Base-by-base conservation (phyloP, 2,888 invertebrate species). In the Herminia tarsipennalis region DNA sequence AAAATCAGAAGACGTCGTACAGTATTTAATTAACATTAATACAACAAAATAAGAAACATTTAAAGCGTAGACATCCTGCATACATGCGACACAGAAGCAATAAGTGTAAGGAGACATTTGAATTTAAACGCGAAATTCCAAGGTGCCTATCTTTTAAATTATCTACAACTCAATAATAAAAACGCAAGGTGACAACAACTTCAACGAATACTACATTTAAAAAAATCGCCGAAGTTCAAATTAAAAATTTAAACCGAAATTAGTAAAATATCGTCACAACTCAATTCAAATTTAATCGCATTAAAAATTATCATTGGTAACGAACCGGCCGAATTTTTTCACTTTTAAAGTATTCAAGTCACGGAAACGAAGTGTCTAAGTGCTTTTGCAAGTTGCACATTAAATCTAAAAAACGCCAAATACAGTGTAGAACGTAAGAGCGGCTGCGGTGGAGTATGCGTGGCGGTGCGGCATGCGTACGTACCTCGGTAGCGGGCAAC, bases 401-500 rank as follows among this genome's bases (percentile, higher is more conserved):
- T n/a, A 25, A 12, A 18, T 5, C 57, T 43, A 69, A 57, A 56
- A 53, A 60, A 61, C 66, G 63, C 56, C 60, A 36, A 50, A 55
- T 32, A 56, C 27, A 36, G 47, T 38, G 53, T 58, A 42, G 55
- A 54, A n/a, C n/a, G n/a, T n/a, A n/a, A n/a, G n/a, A n/a, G n/a
- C n/a, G 64, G 54, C 64, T 59, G 66, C 64, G 71, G 66, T 65
- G 71, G 70, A 38, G 51, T 20, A 44, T 64, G 73, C 68, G 71
- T 70, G 70, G 76, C 73, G 64, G 73, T 74, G 71, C 70, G 76
- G 75, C 86, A 85, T 85, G 86, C 86, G 74, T 78, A 86, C 86
- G 77, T 86, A 86, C 86, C 86, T 81, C 56, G 58, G 32, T 24
- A 35, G 29, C 50, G 14, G 61, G 50, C 54, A 54, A 82, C 78